Evolutionary conservation across 1,140 invertebrate species (phyloP).

Genomic region (Thalassaphorura encarpata): DNA sequence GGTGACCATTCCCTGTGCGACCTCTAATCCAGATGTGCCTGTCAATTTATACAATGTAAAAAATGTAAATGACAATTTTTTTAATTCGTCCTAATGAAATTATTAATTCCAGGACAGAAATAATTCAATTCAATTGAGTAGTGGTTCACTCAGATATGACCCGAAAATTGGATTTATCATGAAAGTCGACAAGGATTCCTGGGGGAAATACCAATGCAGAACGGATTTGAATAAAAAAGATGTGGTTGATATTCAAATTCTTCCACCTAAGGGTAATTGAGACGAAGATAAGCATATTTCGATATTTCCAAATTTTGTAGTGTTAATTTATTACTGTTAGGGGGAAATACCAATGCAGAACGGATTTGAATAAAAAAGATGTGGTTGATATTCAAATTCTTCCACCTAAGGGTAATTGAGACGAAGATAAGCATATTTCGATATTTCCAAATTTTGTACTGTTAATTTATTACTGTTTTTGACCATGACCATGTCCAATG

Average conservation of each 20-base stretch:
- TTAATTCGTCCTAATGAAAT: background rate
- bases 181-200: background rate
- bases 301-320: background rate
- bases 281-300: background rate
- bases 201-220: background rate
- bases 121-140: background rate
- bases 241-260: background rate
- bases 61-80: constrained; percentile 1
- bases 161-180: constrained; percentile 21
- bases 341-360: constrained; percentile 1
- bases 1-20: constrained; percentile 14
- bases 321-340: background rate
- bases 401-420: constrained; percentile 8
- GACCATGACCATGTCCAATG: too few species aligned
- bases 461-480: background rate
- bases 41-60: constrained; percentile 12
- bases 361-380: constrained; percentile 9
- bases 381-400: background rate
- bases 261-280: constrained; percentile 7
- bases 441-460: background rate
- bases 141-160: constrained; percentile 1
- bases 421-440: background rate
- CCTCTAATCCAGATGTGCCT: constrained; percentile 12
- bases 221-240: constrained; percentile 10
- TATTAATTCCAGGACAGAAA: background rate